phyloP scores from a whole-genome alignment of 2,888 invertebrate species.

The Limnephilus marmoratus region DNA sequence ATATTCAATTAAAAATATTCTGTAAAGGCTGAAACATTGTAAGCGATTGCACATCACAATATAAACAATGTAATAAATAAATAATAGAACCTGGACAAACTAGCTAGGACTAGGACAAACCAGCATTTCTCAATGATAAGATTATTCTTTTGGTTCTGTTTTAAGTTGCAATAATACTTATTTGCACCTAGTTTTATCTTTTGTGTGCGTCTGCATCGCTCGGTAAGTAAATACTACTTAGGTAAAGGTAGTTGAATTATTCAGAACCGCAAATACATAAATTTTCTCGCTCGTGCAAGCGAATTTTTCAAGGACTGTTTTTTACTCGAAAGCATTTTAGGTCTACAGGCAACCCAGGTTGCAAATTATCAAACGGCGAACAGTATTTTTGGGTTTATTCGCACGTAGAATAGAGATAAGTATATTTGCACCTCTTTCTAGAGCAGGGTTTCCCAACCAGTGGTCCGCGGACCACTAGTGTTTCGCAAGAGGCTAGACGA shows the following conservation, averaged over 20 bases:
- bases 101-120: neutral
- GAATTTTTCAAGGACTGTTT: neutral
- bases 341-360: too few relatives aligned
- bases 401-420: too few relatives aligned
- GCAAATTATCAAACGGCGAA: too few relatives aligned
- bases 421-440: too few relatives aligned
- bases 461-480: too few relatives aligned
- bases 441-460: too few relatives aligned
- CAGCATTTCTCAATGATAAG: neutral
- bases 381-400: too few relatives aligned
- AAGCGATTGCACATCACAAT: neutral
- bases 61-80: neutral
- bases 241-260: too few relatives aligned
- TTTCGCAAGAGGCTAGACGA: too few relatives aligned
- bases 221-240: neutral
- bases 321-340: too few relatives aligned
- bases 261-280: neutral
- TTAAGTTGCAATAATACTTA: neutral
- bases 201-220: neutral
- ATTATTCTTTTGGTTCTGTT: neutral
- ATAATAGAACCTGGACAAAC: neutral
- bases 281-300: neutral
- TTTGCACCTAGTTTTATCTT: neutral
- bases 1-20: too few relatives aligned
- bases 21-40: neutral